phyloP scores from a whole-genome alignment of 2,888 invertebrate species.

The Cheilosia scutellata region DNA sequence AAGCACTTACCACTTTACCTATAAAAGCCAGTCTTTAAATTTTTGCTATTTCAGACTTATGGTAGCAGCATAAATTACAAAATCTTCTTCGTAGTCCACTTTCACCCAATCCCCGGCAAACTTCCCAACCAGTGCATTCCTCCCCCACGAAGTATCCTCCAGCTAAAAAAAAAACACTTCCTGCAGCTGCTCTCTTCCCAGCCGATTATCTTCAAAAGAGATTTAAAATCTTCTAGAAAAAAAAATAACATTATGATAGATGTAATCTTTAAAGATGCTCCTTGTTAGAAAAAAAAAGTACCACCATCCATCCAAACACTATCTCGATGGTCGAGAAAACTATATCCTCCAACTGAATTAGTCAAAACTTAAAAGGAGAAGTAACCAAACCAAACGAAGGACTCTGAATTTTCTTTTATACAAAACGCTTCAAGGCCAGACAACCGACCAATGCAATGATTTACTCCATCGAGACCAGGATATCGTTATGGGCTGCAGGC shows the following conservation, averaged over 20 bases:
- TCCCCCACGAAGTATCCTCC: too few species aligned
- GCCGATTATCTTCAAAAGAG: slow-evolving; percentile 45
- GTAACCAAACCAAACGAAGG: slow-evolving; percentile 6
- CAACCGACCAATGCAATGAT: slow-evolving; percentile 57
- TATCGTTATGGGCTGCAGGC: slow-evolving; percentile 53
- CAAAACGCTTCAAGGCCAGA: slow-evolving; percentile 60
- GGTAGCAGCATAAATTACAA: too few species aligned
- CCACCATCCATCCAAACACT: slow-evolving; percentile 7
- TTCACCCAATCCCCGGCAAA: too few species aligned
- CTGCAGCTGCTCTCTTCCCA: slow-evolving; percentile 58
- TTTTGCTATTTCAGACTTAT: too few species aligned
- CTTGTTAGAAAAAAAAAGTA: slow-evolving; percentile 21
- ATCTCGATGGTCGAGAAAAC: neutral
- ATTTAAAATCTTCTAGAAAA: slow-evolving; percentile 21
- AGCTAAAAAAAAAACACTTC: neutral
- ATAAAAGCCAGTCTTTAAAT: too few species aligned
- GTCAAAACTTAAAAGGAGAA: slow-evolving; percentile 46
- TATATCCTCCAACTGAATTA: slow-evolving; percentile 16
- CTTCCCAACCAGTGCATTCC: too few species aligned
- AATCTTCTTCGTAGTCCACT: too few species aligned
- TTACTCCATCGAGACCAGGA: slow-evolving; percentile 45
- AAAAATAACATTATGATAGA: slow-evolving; percentile 63
- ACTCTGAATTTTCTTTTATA: slow-evolving; percentile 7
- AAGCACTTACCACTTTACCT: too few species aligned
- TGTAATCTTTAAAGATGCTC: slow-evolving; percentile 57